Base-by-base conservation (phyloP, 2,888 invertebrate genomes). In the Amblyteles armatorius region DNA sequence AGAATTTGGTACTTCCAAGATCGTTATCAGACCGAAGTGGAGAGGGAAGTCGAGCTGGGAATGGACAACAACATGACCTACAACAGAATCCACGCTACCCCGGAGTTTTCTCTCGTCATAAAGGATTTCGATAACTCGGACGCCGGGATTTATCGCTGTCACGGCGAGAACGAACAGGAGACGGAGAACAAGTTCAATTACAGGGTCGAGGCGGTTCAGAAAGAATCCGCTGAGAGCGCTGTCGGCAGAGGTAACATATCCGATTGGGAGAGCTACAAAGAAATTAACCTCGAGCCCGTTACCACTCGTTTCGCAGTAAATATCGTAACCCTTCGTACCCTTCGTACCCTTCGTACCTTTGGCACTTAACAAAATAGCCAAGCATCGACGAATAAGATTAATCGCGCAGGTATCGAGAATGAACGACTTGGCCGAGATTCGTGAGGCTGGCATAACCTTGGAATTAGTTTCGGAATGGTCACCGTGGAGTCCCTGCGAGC, bases 1-100 rank as follows among this genome's bases (percentile, higher is more conserved):
- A 95, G 94, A 92, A 93, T 95, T 74, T 95, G 95, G 95, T 95
- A 94, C 87, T 94, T 93, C 89, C 93, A 94, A 87, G 93, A 94
- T 88, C 90, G 91, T 13, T 90, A 94, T 40, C 92, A 91, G 78
- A 89, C 89, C 80, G 86, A 85, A 3, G 79, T 90, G 0, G 90
- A 94, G 19, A 89, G 89, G 52, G 95, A 95, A 92, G 94, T 95
- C 0, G 87, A 92, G 48, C 85, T 95, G 5, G 94, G 92, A 60
- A 95, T 95, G 94, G 92, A 94, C 65, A 94, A 94, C 85, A 94
- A 95, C 80, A 86, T 90, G 52, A 91, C 93, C 0, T 86, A 91
- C 2, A 95, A 94, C 86, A 91, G 94, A 88, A 89, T 95, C 26
- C 91, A 93, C 50, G 92, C 94, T 26, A 94, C 92, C 65, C 87